These are phyloP conservation scores for Heteromurus nitidus DNA, from an alignment of 2,888 invertebrate genomes.

Conservation along the genomic window DNA sequence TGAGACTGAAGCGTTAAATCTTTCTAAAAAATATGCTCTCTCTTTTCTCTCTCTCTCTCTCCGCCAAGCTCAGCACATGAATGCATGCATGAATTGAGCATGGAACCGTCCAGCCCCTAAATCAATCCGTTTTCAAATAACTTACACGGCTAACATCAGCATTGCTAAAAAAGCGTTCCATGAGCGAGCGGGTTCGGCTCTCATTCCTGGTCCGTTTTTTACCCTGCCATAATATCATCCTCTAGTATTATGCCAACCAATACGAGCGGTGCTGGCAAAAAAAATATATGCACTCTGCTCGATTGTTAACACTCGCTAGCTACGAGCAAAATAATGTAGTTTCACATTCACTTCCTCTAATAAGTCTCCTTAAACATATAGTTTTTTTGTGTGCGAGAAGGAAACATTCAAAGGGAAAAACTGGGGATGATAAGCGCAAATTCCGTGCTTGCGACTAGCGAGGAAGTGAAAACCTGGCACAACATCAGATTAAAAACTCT, in stretches of 20 bases:
- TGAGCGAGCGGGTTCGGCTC: no score
- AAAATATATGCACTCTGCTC: constrained; percentile 8
- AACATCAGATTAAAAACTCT: constrained; percentile 42
- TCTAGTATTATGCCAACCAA: constrained; percentile 44
- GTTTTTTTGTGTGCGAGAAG: no score
- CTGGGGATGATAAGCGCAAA: no score
- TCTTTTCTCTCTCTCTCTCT: constrained; percentile 28
- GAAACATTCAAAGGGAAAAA: no score
- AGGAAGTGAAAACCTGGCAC: constrained; percentile 52
- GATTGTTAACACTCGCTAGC: constrained; percentile 38
- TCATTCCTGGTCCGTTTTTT: constrained; percentile 9
- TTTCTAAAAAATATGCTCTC: constrained; percentile 67
- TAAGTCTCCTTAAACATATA: background rate
- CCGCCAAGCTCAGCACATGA: constrained; percentile 50
- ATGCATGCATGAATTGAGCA: constrained; percentile 59
- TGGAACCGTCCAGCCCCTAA: constrained; percentile 67
- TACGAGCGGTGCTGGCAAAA: background rate
- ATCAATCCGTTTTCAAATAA: constrained; percentile 67
- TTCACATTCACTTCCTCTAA: background rate
- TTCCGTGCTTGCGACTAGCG: no score
- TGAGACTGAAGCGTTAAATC: constrained; percentile 67
- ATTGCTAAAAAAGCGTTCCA: constrained; percentile 52
- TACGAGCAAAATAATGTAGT: no score
- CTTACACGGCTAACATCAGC: constrained; percentile 64
- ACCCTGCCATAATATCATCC: no score